A percentile compares a stretch with the other conserved stretches of the same genome.
Evolutionary conservation across 2,888 invertebrate species (phyloP).

Genomic region (Clusia tigrina): DNA sequence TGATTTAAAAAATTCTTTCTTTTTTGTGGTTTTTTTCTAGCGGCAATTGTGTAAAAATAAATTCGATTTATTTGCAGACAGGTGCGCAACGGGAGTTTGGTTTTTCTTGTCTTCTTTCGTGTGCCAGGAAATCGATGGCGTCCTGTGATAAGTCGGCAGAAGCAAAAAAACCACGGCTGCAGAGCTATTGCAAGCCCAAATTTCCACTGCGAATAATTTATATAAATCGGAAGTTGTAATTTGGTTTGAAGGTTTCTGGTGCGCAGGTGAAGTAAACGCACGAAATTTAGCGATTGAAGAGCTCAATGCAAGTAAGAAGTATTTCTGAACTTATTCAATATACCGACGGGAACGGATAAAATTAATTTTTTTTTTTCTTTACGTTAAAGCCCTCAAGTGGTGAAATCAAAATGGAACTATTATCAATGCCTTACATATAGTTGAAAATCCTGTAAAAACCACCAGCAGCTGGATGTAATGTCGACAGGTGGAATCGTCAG

Average conservation of each 20-base stretch:
- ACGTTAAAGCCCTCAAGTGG: too few species aligned
- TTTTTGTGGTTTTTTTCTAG: not conserved
- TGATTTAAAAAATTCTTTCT: not conserved
- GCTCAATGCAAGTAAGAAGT: too few species aligned
- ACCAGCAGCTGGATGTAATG: too few species aligned
- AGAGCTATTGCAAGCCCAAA: not conserved
- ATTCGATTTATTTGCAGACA: not conserved
- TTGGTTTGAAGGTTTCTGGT: not conserved
- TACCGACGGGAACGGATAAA: too few species aligned
- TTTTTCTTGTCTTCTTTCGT: not conserved
- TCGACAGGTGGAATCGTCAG: too few species aligned
- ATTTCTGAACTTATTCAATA: too few species aligned
- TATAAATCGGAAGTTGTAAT: not conserved
- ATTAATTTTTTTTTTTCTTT: too few species aligned
- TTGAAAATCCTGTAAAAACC: too few species aligned
- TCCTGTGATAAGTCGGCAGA: constrained; percentile 1
- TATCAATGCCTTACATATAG: too few species aligned
- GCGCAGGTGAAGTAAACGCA: not conserved
- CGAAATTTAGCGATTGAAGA: too few species aligned
- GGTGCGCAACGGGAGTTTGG: not conserved
- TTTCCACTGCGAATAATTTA: constrained; percentile 5
- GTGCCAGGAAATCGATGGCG: not conserved
- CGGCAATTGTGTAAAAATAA: not conserved
- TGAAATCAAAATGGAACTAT: too few species aligned
- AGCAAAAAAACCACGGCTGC: not conserved